phyloP scores from a whole-genome alignment of 2,888 invertebrate genomes.

The Chrysolina haemoptera region DNA sequence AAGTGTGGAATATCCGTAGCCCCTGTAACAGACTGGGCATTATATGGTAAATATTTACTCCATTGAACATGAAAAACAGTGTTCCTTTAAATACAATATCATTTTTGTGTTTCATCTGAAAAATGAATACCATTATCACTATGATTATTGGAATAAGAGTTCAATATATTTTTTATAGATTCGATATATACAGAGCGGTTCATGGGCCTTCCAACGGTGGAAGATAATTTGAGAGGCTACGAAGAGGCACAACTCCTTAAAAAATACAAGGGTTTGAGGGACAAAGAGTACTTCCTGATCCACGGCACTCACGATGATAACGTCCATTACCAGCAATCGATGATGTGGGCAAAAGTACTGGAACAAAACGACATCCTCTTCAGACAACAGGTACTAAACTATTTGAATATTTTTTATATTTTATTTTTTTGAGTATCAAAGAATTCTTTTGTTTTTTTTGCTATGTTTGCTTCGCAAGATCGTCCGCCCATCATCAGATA shows the following conservation, averaged over 20 bases:
- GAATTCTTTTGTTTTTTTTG: too few relatives aligned
- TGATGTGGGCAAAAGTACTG: conserved; percentile 90
- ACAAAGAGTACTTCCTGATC: conserved; percentile 89
- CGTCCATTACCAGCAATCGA: conserved; percentile 97
- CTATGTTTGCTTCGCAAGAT: background rate
- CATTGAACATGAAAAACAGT: background rate
- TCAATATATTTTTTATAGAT: conserved; percentile 74
- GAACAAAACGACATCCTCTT: conserved; percentile 91
- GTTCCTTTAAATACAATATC: too few relatives aligned
- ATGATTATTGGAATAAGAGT: background rate
- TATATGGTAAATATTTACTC: conserved; percentile 81
- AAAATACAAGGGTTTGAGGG: conserved; percentile 73
- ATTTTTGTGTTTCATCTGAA: background rate
- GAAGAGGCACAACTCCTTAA: conserved; percentile 82
- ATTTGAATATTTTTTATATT: background rate
- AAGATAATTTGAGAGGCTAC: conserved; percentile 84
- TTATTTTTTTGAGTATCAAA: background rate
- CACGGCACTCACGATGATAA: conserved; percentile 97
- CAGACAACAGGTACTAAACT: conserved; percentile 84
- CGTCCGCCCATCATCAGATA: too few relatives aligned
- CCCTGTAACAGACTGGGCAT: conserved; percentile 96
- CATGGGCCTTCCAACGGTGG: conserved; percentile 86
- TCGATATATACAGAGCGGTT: conserved; percentile 97
- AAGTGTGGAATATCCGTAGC: conserved; percentile 96
- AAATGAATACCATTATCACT: background rate